Evolutionary conservation across 1,140 invertebrate genomes (phyloP).

Genomic region (Drepana arcuata): DNA sequence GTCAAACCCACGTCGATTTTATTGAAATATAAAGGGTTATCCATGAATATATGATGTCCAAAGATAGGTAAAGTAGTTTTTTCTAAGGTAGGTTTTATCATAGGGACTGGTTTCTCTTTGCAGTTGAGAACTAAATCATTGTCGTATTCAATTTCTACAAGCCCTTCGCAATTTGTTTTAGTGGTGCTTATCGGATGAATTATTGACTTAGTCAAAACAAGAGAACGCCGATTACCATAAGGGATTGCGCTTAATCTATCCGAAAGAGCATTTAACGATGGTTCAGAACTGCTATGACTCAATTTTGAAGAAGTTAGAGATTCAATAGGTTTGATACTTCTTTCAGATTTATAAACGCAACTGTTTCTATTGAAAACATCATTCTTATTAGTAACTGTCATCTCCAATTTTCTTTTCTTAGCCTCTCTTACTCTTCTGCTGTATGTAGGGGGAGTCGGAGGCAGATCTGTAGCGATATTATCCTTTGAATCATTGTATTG

Average conservation of each 20-base stretch:
- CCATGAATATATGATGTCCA: slow-evolving; percentile 54
- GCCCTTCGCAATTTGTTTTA: slow-evolving; percentile 36
- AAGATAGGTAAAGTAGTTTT: slow-evolving; percentile 59
- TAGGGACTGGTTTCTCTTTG: slow-evolving; percentile 45
- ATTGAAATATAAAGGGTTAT: slow-evolving; percentile 59
- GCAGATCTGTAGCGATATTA: slow-evolving; percentile 44
- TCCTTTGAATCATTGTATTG: slow-evolving; percentile 40
- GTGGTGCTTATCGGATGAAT: slow-evolving; percentile 50
- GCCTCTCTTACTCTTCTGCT: slow-evolving; percentile 61
- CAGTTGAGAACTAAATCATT: slow-evolving; percentile 54
- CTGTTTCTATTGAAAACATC: slow-evolving; percentile 47
- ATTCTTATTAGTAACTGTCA: slow-evolving; percentile 37
- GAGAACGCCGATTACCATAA: slow-evolving; percentile 31
- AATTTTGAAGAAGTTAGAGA: slow-evolving; percentile 28
- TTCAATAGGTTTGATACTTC: slow-evolving; percentile 41
- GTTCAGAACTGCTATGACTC: slow-evolving; percentile 51
- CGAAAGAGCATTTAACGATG: slow-evolving; percentile 46
- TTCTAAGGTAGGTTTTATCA: slow-evolving; percentile 31
- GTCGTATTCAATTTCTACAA: slow-evolving; percentile 63
- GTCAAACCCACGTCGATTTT: slow-evolving; percentile 35
- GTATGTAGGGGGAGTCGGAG: slow-evolving; percentile 55
- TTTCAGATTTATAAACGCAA: slow-evolving; percentile 52
- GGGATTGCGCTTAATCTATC: slow-evolving; percentile 41
- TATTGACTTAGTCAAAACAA: slow-evolving; percentile 25
- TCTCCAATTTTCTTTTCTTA: slow-evolving; percentile 62